These are phyloP conservation scores for Ovibos moschatus DNA, from an alignment of 2,113 vertebrate species.

Conservation along the genomic window DNA sequence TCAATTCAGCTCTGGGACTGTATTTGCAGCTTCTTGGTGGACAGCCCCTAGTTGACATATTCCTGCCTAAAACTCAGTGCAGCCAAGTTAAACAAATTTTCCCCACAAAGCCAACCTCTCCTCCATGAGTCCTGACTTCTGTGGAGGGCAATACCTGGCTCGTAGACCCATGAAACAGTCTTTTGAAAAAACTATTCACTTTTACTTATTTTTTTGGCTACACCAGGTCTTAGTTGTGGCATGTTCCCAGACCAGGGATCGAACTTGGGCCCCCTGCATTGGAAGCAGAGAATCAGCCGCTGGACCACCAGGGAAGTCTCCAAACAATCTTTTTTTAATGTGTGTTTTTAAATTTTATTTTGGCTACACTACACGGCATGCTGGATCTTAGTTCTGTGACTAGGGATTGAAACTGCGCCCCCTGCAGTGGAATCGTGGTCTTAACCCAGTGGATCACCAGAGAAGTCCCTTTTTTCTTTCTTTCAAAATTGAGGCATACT, in stretches of 20 bases:
- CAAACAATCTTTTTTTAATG: neutral
- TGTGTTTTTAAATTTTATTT: neutral
- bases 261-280: neutral
- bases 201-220: neutral
- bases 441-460: neutral
- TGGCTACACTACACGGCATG: neutral
- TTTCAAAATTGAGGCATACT: neutral
- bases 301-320: neutral
- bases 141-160: neutral
- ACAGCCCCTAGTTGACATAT: neutral
- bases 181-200: neutral
- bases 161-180: neutral
- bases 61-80: neutral
- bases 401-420: rapidly evolving
- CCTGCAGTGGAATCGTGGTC: neutral
- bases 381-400: neutral
- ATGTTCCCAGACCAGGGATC: neutral
- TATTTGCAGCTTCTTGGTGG: neutral
- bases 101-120: no score
- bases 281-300: neutral
- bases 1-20: neutral
- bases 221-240: neutral
- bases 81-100: neutral
- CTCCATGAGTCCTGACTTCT: neutral
- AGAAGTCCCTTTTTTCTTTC: neutral